Base-by-base conservation (phyloP, 2,888 invertebrate genomes). In the Eudasyphora cyanicolor region DNA sequence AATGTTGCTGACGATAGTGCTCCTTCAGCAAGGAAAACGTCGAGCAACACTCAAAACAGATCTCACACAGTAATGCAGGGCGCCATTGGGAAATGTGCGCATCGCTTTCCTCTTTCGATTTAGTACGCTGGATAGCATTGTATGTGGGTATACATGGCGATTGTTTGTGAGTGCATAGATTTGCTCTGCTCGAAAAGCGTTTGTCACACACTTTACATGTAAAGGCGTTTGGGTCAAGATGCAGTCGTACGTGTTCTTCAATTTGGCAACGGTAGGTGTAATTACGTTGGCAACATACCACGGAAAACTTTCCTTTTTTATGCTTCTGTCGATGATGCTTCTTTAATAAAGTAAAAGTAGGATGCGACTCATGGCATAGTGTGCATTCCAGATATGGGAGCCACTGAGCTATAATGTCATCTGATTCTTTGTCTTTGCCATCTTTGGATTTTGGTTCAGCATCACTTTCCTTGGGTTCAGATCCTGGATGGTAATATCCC, bases 221-320 rank as follows among this genome's bases (percentile, higher is more conserved):
- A 38, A 85, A 88, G 7, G 84, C 78, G n/a, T 87, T 85, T 1
- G 87, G 87, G 77, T 88, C 82, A 42, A 87, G 76, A 42, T 88
- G 88, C 2, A 86, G 38, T 6, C 85, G 64, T 27, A 88, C 79
- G 62, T 88, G 88, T 51, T 88, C 87, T 0, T 86, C 87, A 12
- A 88, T 79, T 27, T 85, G 82, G 60, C 85, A 85, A 4, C 88
- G 87, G 10, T 86, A 85, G 0, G 70, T 62, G 51, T 85, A 87
- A 51, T 85, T 87, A n/a, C 85, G 86, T 4, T 86, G 80, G 35
- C 88, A 88, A 69, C 88, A 88, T 6, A 49, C 35, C 0, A 87
- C 86, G 71, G 82, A 87, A 0, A 79, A 87, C 29, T 79, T 74
- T 35, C 84, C 76, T 0, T 51, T 78, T 1, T 85, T 76, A 75